These are phyloP conservation scores for Drosophila infuscata DNA, from an alignment of 2,888 invertebrate species.

Conservation along the genomic window DNA sequence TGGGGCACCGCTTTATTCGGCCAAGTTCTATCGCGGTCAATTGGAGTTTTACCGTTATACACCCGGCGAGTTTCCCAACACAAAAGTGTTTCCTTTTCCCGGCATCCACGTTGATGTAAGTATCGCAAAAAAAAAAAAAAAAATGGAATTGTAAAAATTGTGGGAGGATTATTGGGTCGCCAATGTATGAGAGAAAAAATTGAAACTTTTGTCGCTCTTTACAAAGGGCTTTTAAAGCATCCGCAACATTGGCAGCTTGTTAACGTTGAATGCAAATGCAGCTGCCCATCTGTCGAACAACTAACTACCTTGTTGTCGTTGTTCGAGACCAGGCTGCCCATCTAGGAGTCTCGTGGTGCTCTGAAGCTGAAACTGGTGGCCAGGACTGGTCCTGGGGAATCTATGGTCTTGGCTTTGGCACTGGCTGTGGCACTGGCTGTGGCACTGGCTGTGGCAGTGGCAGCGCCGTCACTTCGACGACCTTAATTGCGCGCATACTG, in stretches of 20 bases:
- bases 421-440: not conserved
- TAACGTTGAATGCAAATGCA: conserved; percentile 54
- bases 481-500: conserved; percentile 78
- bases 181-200: conserved; percentile 39
- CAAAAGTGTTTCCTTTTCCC: conserved; percentile 90
- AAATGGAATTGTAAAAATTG: not conserved
- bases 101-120: conserved; percentile 94
- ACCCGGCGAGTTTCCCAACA: conserved; percentile 90
- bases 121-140: conserved; percentile 73
- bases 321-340: conserved; percentile 6
- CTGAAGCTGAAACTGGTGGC: not conserved
- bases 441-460: not conserved
- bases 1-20: conserved; percentile 91
- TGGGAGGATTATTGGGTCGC: not conserved
- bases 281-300: conserved; percentile 37
- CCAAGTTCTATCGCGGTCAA: conserved; percentile 94
- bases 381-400: not conserved
- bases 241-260: conserved; percentile 47
- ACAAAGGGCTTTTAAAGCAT: conserved; percentile 24
- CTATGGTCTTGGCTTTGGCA: not conserved
- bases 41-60: conserved; percentile 94
- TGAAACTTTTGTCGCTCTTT: conserved; percentile 24
- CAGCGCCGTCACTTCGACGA: conserved; percentile 50
- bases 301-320: conserved; percentile 19
- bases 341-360: not conserved